Evolutionary conservation across 2,797 vertebrate species (phyloP).

Genomic region (Leuciscus waleckii): DNA sequence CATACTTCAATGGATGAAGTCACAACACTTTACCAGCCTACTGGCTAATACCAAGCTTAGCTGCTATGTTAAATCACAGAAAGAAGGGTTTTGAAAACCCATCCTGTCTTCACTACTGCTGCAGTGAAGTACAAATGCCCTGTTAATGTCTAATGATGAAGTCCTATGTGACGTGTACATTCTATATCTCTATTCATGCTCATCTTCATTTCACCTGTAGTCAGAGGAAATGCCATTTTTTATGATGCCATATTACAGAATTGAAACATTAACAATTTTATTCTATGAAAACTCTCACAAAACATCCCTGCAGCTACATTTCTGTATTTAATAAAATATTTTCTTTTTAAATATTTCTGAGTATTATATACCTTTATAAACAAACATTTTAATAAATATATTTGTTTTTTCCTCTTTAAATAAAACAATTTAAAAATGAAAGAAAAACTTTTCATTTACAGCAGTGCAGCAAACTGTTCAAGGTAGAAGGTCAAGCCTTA

Average conservation of each 20-base stretch:
- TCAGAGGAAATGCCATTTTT: background rate
- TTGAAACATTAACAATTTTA: background rate
- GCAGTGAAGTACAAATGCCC: background rate
- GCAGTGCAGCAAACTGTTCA: background rate
- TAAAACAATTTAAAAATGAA: conserved; percentile 14
- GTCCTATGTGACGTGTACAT: background rate
- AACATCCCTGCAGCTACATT: conserved; percentile 16
- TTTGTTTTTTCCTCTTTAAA: conserved; percentile 5
- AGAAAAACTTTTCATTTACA: background rate
- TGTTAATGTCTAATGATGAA: background rate
- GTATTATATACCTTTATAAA: conserved; percentile 21
- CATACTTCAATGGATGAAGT: background rate
- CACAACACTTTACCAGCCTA: background rate
- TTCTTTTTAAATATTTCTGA: background rate
- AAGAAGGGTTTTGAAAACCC: background rate
- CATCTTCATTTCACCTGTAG: background rate
- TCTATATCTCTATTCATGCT: background rate
- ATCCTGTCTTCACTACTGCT: background rate
- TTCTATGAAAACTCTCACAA: background rate
- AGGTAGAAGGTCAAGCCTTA: conserved; percentile 39
- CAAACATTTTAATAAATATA: conserved; percentile 19
- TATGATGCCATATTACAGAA: background rate
- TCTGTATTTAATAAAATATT: background rate
- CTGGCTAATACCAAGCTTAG: background rate
- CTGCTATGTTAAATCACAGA: background rate